phyloP scores from a whole-genome alignment of 1,140 invertebrate genomes.

The Acyrthosiphon pisum region DNA sequence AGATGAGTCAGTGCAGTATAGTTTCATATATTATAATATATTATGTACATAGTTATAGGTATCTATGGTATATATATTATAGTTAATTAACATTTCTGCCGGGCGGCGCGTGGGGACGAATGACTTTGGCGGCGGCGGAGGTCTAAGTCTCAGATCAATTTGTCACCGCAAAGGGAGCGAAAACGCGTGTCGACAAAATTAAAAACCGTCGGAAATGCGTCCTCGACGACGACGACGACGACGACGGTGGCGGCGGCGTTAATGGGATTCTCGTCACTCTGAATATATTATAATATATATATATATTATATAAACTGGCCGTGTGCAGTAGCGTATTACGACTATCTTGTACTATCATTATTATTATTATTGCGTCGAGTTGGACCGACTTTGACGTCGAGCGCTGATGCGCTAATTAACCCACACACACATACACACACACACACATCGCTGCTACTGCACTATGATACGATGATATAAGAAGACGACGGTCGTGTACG shows the following conservation, averaged over 20 bases:
- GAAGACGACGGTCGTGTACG: not conserved
- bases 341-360: not conserved
- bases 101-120: not conserved
- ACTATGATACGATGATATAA: not conserved
- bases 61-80: not conserved
- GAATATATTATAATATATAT: not conserved
- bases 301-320: not conserved
- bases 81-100: slow-evolving; percentile 24
- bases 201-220: slow-evolving; percentile 38
- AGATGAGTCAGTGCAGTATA: not conserved
- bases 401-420: slow-evolving; percentile 30
- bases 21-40: not conserved
- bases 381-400: not conserved
- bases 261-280: slow-evolving; percentile 49
- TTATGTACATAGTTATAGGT: not conserved
- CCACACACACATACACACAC: not conserved
- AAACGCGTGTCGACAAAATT: slow-evolving; percentile 41
- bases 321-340: not conserved
- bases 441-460: too few species aligned
- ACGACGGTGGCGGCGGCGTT: not conserved
- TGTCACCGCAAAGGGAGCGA: slow-evolving; percentile 37
- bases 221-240: not conserved
- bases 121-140: not conserved
- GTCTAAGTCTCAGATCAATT: slow-evolving; percentile 39
- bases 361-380: not conserved